Percentiles rank a stretch among this genome's conserved stretches.
Evolutionary conservation across 2,797 vertebrate species (phyloP).

Genomic region (Amblyraja radiata): DNA sequence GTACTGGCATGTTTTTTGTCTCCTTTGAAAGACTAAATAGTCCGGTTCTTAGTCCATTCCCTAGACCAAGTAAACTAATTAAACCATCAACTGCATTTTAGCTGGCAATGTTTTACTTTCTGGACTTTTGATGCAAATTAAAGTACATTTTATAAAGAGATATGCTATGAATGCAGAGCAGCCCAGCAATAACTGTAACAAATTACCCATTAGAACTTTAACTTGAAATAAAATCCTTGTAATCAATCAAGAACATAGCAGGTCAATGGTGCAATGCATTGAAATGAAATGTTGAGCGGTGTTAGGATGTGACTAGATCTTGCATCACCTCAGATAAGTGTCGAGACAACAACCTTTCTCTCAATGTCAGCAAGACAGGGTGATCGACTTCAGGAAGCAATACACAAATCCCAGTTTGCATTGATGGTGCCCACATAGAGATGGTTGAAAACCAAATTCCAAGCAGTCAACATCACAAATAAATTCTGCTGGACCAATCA

Average conservation of each 20-base stretch:
- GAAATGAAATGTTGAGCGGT: not conserved
- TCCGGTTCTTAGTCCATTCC: not conserved
- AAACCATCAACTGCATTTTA: not conserved
- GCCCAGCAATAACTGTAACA: not conserved
- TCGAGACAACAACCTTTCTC: too few species aligned
- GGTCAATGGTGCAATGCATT: not conserved
- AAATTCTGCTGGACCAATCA: too few species aligned
- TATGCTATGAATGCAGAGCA: too few species aligned
- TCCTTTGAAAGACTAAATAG: not conserved
- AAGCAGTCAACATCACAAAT: too few species aligned
- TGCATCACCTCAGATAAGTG: not conserved
- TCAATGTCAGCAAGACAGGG: too few species aligned
- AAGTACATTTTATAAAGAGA: too few species aligned
- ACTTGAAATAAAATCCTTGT: not conserved
- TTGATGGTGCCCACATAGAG: too few species aligned
- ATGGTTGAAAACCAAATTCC: too few species aligned
- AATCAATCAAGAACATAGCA: not conserved
- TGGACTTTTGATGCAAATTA: not conserved
- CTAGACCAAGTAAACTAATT: not conserved
- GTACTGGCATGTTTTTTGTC: not conserved
- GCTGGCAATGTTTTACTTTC: not conserved
- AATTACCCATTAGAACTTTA: not conserved
- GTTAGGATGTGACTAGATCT: not conserved
- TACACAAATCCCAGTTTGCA: too few species aligned
- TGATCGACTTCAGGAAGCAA: too few species aligned